phyloP scores from a whole-genome alignment of 2,113 vertebrate genomes.

The Lutjanus erythropterus region DNA sequence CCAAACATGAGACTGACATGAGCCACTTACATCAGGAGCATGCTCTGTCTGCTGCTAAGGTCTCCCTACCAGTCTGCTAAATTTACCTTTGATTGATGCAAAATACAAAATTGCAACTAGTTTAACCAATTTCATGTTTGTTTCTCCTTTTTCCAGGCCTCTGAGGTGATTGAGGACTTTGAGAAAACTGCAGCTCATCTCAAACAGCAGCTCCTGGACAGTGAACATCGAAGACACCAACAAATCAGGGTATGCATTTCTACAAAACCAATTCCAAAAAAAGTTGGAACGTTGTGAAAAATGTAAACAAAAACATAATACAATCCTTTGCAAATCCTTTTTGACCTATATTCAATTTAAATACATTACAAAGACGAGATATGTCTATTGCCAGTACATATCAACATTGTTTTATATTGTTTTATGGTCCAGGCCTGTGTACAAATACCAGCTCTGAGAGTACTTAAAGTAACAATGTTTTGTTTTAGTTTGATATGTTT shows the following conservation, averaged over 20 bases:
- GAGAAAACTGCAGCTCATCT: conserved; percentile 82
- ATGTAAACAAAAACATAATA: too few relatives aligned
- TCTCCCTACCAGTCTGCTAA: conserved; percentile 47
- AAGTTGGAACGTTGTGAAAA: too few relatives aligned
- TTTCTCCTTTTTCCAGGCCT: conserved; percentile 82
- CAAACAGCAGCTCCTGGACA: conserved; percentile 87
- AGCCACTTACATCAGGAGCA: conserved; percentile 89
- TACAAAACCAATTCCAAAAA: too few relatives aligned
- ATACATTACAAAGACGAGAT: too few relatives aligned
- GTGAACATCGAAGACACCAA: conserved; percentile 86
- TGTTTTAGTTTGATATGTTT: conserved; percentile 3
- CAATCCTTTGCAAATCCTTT: too few relatives aligned
- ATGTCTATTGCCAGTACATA: too few relatives aligned
- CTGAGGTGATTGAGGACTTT: conserved; percentile 87
- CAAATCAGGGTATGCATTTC: conserved; percentile 89
- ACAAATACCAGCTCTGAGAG: neutral
- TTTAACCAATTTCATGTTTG: conserved; percentile 1
- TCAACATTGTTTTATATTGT: too few relatives aligned
- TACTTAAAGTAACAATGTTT: neutral
- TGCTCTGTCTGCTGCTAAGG: conserved; percentile 89
- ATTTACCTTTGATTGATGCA: conserved; percentile 1
- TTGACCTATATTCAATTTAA: too few relatives aligned
- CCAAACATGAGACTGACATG: conserved; percentile 86
- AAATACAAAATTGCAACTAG: neutral
- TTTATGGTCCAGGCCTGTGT: too few relatives aligned